Conservation (phyloP, 2,797 vertebrate genomes). For the Pipistrellus kuhlii region DNA sequence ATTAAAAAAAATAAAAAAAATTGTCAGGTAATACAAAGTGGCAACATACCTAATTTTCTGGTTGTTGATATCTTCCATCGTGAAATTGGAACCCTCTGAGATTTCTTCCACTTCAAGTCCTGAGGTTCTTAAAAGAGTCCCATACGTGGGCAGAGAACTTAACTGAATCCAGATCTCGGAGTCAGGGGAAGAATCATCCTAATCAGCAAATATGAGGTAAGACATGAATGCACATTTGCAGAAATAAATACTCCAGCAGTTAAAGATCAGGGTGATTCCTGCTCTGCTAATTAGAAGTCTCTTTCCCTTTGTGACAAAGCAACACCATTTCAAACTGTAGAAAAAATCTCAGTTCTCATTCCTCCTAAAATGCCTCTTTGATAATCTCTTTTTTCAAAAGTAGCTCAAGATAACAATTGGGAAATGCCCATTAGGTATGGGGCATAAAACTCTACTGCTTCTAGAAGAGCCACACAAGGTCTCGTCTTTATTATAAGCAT, state of each 20-base stretch:
- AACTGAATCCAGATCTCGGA: constrained; percentile 93
- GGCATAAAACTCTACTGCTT: neutral
- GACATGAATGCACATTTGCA: constrained; percentile 28
- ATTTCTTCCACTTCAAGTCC: constrained; percentile 88
- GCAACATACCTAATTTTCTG: constrained; percentile 91
- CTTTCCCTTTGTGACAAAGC: neutral
- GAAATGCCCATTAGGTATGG: neutral
- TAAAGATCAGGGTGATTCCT: neutral
- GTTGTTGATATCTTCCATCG: constrained; percentile 95
- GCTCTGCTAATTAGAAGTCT: neutral
- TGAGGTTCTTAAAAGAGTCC: constrained; percentile 88
- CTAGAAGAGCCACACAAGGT: neutral
- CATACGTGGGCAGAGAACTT: constrained; percentile 94
- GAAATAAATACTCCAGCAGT: neutral
- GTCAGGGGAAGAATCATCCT: constrained; percentile 93
- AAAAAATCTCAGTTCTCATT: constrained; percentile 1
- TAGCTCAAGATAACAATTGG: neutral
- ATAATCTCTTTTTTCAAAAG: constrained; percentile 43
- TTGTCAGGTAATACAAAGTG: neutral
- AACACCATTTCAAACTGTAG: neutral
- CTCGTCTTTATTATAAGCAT: neutral
- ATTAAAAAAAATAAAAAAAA: neutral
- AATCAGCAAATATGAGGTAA: constrained; percentile 34
- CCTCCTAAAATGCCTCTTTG: constrained; percentile 12
- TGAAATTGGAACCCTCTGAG: constrained; percentile 94